phyloP scores from a whole-genome alignment of 2,797 vertebrate genomes.

The Tauraco hartlaubi region DNA sequence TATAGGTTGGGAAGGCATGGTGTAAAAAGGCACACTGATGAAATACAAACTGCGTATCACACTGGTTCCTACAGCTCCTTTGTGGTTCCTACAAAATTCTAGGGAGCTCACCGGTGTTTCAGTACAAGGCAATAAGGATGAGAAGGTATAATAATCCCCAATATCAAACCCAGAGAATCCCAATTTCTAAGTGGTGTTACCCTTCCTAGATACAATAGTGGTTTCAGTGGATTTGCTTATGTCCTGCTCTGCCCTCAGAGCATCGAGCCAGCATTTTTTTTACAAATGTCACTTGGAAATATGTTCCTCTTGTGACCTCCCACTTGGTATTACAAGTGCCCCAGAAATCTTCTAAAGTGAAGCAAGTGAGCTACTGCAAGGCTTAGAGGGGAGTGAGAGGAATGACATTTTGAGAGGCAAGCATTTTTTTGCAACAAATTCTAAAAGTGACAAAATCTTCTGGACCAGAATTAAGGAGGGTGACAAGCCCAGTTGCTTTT shows the following conservation, averaged over 20 bases:
- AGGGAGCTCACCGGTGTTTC: background rate
- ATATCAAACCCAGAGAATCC: background rate
- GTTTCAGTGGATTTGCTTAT: background rate
- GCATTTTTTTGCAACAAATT: background rate
- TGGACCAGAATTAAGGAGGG: background rate
- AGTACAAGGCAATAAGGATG: background rate
- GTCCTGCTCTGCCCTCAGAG: background rate
- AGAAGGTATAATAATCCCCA: background rate
- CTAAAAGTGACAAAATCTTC: background rate
- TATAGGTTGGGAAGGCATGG: background rate
- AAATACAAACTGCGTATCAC: background rate
- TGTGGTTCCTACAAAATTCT: background rate
- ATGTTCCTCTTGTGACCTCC: background rate
- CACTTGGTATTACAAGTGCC: background rate
- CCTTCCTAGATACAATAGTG: background rate
- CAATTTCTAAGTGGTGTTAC: background rate
- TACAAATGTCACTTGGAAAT: background rate
- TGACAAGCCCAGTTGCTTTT: background rate
- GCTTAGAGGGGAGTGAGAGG: background rate
- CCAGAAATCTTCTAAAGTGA: conserved; percentile 3
- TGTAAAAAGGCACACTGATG: background rate
- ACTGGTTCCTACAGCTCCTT: background rate
- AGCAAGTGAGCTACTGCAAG: background rate
- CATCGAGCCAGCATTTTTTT: background rate
- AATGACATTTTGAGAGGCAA: conserved; percentile 16